Base-by-base conservation (phyloP, 2,113 vertebrate species). In the Neolamprologus toae region DNA sequence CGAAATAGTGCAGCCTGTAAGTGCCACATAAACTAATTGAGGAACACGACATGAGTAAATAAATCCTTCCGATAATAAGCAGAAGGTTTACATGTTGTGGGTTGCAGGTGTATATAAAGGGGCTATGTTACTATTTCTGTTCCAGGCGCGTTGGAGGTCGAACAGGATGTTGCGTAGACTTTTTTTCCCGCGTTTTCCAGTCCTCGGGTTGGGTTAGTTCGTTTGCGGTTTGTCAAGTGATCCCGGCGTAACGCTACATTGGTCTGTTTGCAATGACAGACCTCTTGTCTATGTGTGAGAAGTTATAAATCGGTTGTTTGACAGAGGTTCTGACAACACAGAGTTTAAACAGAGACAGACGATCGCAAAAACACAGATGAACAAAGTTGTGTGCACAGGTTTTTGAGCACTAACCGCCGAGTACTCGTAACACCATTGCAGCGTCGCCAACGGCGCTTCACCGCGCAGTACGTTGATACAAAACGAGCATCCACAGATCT, bases 181-280 rank as follows among this genome's bases (percentile, higher is more conserved):
- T 49, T 12, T 93, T 95, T 96, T 96, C 95, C 94, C 95, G 95
- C 95, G 95, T 92, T 96, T 95, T 95, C 55, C 1, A 71, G 53
- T 42, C 3, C 7, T 10, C 81, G 21, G 35, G 80, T 89, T 80
- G 91, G 89, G 91, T 93, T 7, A 2, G 89, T 80, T 94, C 26
- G 94, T 88, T 95, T 94, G n/a, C 8, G 3, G 5, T 2, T 5
- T 9, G 3, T 68, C 86, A 84, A 83, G 42, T 85, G 92, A 91
- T 47, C n/a, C 10, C 10, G 3, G 2, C 11, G 9, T 19, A 11
- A 1, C 4, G 5, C 40, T 35, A 11, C 12, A 12, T 28, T 3
- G 8, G 3, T 7, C 6, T 2, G 7, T 17, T 8, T 16, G n/a
- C 6, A 6, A 2, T 5, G 4, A 10, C 23, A 3, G 17, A 14